Conservation (phyloP, 2,888 invertebrate species). For the Endotricha flammealis region DNA sequence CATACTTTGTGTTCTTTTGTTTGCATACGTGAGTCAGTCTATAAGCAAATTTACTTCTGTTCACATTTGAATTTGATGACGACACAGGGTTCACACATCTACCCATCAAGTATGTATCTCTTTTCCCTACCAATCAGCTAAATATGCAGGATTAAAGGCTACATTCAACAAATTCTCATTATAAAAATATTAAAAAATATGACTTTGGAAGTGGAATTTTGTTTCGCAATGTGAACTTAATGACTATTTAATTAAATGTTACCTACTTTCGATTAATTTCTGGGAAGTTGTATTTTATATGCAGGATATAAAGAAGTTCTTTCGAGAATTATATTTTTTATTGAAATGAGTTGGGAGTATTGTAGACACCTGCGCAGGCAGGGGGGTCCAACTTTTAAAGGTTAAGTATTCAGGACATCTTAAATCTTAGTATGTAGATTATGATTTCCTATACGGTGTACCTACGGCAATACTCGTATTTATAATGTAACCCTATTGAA, state of each 20-base stretch:
- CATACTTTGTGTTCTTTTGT: slow-evolving; percentile 11
- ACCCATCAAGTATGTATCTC: too few species aligned
- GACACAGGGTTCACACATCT: too few species aligned
- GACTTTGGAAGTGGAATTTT: slow-evolving; percentile 2
- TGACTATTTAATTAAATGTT: slow-evolving; percentile 19
- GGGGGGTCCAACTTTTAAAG: slow-evolving; percentile 19
- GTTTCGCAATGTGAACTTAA: slow-evolving; percentile 10
- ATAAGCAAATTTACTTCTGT: neutral
- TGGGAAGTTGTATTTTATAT: slow-evolving; percentile 14
- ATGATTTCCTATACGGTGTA: too few species aligned
- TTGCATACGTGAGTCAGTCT: neutral
- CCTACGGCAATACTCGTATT: too few species aligned
- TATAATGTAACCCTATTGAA: too few species aligned
- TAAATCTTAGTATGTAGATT: too few species aligned
- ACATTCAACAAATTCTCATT: neutral
- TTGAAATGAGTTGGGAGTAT: slow-evolving; percentile 13
- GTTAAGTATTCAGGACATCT: too few species aligned
- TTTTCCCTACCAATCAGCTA: too few species aligned
- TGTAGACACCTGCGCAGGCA: slow-evolving; percentile 17
- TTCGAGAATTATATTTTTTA: slow-evolving; percentile 6
- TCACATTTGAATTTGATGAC: neutral
- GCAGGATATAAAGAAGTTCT: slow-evolving; percentile 1
- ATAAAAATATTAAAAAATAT: slow-evolving; percentile 1
- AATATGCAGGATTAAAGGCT: too few species aligned
- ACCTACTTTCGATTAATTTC: slow-evolving; percentile 14